Evolutionary conservation across 2,888 invertebrate genomes (phyloP).

Genomic region (Pseudococcus longispinus): DNA sequence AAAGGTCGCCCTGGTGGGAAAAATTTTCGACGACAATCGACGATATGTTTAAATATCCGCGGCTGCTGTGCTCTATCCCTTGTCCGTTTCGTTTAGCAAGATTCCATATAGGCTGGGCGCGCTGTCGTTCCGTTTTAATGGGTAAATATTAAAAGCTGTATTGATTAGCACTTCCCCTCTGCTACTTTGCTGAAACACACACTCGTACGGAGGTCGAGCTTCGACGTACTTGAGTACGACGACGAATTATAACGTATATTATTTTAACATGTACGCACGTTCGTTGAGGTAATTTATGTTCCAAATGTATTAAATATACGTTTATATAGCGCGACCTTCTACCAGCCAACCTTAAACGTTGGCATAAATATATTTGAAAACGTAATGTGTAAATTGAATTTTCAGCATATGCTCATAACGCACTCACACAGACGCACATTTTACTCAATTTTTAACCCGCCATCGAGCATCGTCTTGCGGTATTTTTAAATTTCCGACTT

Average conservation of each 20-base stretch:
- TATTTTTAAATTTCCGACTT: conserved; percentile 11
- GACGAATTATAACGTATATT: not conserved
- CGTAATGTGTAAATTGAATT: conserved; percentile 18
- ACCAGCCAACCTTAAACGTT: not conserved
- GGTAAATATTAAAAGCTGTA: conserved; percentile 40
- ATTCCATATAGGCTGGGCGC: not conserved
- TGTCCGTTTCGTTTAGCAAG: conserved; percentile 17
- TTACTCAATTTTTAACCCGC: not conserved
- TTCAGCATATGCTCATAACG: not conserved
- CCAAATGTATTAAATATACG: conserved; percentile 8
- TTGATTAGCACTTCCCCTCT: not conserved
- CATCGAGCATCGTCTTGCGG: not conserved
- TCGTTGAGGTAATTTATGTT: conserved; percentile 32
- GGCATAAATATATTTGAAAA: not conserved
- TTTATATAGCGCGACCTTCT: not conserved
- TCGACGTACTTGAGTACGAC: not conserved
- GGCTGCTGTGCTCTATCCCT: not conserved
- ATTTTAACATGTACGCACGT: not conserved
- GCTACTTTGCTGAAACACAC: not conserved
- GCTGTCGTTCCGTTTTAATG: not conserved
- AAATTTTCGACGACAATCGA: conserved; percentile 27
- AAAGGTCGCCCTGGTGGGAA: conserved; percentile 12
- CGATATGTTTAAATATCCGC: conserved; percentile 24
- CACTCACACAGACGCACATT: not conserved
- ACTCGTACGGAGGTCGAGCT: not conserved